Evolutionary conservation across 2,113 vertebrate species (phyloP), one percentile per base, ranked within the genome.

Genomic region (Campylomormyrus tamandua): DNA sequence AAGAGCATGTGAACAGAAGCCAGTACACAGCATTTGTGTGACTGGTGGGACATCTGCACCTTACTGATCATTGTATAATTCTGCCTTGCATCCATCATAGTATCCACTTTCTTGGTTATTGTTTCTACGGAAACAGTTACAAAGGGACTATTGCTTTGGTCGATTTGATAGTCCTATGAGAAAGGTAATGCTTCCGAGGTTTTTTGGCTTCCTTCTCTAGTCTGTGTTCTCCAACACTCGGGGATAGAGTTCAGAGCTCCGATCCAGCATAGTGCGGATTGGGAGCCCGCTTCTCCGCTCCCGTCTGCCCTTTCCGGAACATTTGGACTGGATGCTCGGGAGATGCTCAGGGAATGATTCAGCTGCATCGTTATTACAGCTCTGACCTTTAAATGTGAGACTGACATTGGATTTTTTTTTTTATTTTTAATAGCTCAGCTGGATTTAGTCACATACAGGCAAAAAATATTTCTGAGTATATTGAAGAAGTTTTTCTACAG

Each of bases 71-170:
- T 27, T 45, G 8, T 10, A 35, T 39, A 45, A 31, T 17, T 52
- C 17, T 87, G 17, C 53, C 50, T 10, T 21, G 66, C 49, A 21
- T 31, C 35, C 80, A 45, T 42, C 80, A 90, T 90, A 91, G 91
- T 90, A 77, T 48, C 88, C 19, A 50, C 70, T 90, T 92, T 90
- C n/a, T 87, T 90, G 91, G 92, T 93, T 91, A 90, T 90, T 87
- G 94, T 96, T 95, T 92, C 94, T 95, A 95, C 95, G 94, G 95
- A 94, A 95, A 95, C 94, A 17, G 90, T 91, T 95, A 94, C 91
- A 93, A 92, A 91, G 88, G 89, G 90, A 91, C 93, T 93, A 50
- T 91, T 92, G 92, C 94, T 93, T 91, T 90, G 90, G 92, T 83
- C 89, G 89, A 56, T 89, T 49, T 58, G 86, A 84, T 50, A 83